Conservation (phyloP, 2,888 invertebrate species). For the Aphodius granarius region DNA sequence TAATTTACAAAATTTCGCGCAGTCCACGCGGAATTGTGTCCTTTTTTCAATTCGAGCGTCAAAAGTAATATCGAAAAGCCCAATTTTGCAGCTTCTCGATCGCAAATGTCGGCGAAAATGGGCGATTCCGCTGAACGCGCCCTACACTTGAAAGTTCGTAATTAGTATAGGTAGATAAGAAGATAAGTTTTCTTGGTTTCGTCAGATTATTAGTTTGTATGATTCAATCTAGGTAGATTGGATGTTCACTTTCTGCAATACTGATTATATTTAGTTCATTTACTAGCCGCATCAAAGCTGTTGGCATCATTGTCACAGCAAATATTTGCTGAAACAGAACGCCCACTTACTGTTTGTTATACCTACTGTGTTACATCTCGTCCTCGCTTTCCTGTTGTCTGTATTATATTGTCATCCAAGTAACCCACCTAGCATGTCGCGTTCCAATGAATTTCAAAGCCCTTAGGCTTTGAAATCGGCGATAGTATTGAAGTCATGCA, state of each 20-base stretch:
- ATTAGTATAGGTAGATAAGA: too few species aligned
- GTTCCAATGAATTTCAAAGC: background rate
- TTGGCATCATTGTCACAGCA: background rate
- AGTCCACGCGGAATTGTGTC: too few species aligned
- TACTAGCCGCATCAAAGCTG: background rate
- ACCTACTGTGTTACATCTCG: background rate
- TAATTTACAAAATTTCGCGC: too few species aligned
- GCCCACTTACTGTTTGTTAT: background rate
- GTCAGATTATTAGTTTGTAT: background rate
- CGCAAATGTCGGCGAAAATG: too few species aligned
- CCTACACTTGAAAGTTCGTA: too few species aligned
- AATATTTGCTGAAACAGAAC: background rate
- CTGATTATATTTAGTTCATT: background rate
- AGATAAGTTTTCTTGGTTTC: too few species aligned
- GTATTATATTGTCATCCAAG: background rate
- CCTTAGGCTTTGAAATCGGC: background rate
- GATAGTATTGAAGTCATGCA: background rate
- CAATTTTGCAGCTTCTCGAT: too few species aligned
- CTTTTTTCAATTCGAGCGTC: too few species aligned
- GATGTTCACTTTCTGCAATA: background rate
- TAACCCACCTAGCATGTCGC: background rate
- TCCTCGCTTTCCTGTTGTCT: background rate
- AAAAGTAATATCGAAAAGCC: too few species aligned
- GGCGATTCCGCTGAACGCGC: too few species aligned
- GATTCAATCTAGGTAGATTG: background rate